Evolutionary conservation across 2,113 vertebrate genomes (phyloP).

Genomic region (Tenebrosternarchus preto): DNA sequence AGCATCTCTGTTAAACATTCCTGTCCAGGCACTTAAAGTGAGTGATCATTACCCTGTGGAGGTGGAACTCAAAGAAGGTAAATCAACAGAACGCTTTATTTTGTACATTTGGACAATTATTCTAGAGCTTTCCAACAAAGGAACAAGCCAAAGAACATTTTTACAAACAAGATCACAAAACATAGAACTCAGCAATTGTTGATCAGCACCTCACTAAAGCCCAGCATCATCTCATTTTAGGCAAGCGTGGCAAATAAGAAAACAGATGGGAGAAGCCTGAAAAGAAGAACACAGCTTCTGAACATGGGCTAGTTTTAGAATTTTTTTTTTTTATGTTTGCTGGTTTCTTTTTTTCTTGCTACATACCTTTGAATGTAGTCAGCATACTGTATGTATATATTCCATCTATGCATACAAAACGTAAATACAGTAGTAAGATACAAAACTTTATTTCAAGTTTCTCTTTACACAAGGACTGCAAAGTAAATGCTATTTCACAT

Average conservation of each 20-base stretch:
- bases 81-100: background rate
- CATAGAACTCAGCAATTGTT: background rate
- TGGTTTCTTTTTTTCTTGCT: background rate
- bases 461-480: conserved; percentile 54
- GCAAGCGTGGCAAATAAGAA: background rate
- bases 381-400: background rate
- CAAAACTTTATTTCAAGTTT: conserved; percentile 67
- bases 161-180: background rate
- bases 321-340: no score
- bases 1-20: background rate
- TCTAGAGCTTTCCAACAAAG: no score
- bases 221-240: background rate
- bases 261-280: background rate
- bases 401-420: conserved; percentile 5
- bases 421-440: conserved; percentile 43
- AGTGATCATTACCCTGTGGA: conserved; percentile 79
- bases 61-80: conserved; percentile 62
- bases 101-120: conserved; percentile 15
- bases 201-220: background rate
- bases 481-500: conserved; percentile 7
- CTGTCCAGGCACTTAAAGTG: conserved; percentile 66
- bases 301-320: conserved; percentile 55
- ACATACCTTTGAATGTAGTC: background rate
- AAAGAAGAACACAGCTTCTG: conserved; percentile 61
- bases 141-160: background rate